Base-by-base conservation (phyloP, 2,888 invertebrate genomes). In the Drymonia ruficornis region DNA sequence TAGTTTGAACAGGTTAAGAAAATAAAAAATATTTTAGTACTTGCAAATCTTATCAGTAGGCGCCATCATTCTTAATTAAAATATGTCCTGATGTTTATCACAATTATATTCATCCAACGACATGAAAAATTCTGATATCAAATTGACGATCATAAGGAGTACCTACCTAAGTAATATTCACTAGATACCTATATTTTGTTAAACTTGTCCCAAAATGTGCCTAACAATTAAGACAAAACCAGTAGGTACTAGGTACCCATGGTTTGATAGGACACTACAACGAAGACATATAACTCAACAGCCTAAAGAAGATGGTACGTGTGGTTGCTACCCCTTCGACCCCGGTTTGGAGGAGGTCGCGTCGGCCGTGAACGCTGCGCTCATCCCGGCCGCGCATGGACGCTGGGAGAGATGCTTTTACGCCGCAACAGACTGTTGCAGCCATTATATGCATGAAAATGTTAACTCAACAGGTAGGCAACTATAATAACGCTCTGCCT, bases 241-340 rank as follows among this genome's bases (percentile, higher is more conserved):
- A 23, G 3, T n/a, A n/a, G n/a, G n/a, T n/a, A n/a, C n/a, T n/a
- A n/a, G n/a, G n/a, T 23, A 23, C 23, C 23, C 7, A 7, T 23
- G 3, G 7, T 23, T 4, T 1, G 2, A 31, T 31, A 11, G 11
- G 31, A 31, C 12, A 11, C 1, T 31, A 31, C 1, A 9, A 11
- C 31, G 9, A 31, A 8, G 31, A 8, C 31, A 31, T 42, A 19
- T 40, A 40, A 2, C 16, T 2, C 16, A 40, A 40, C 63, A 91
- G 91, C 78, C 79, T 0, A 89, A 87, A 73, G 81, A 83, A 36
- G 90, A 91, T 55, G 92, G 91, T 0, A 83, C 83, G 1, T 90
- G 90, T 53, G 89, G 86, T 5, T 93, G 93, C 55, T 93, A 80
- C 50, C 93, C 93, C 0, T 89, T 92, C 69, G 92, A 93, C 62